Evolutionary conservation across 2,113 vertebrate genomes (phyloP).

Genomic region (Enhydra lutris): DNA sequence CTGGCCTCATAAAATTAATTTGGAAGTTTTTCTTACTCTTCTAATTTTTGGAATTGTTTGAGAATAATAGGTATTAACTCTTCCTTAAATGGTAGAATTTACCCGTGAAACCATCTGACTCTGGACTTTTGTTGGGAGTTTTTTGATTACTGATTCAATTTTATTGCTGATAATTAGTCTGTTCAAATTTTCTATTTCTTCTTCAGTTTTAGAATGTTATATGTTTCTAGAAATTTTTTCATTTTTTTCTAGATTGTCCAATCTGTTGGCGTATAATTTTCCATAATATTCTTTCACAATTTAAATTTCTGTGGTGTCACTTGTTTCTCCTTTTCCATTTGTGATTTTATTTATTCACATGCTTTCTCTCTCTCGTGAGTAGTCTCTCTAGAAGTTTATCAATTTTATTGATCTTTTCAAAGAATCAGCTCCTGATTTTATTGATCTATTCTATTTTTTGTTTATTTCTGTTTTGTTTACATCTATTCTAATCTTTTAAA

Average conservation of each 20-base stretch:
- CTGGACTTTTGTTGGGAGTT: not conserved
- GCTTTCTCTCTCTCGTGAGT: not conserved
- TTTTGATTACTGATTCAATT: not conserved
- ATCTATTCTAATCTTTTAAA: not conserved
- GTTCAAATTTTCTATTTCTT: not conserved
- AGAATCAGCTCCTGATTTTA: not conserved
- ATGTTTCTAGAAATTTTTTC: not conserved
- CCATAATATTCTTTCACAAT: not conserved
- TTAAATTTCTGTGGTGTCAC: not conserved
- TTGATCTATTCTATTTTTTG: not conserved
- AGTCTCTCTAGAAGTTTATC: not conserved
- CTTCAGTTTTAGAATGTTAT: not conserved
- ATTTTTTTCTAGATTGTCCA: not conserved
- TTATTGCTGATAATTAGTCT: not conserved
- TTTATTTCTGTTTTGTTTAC: not conserved
- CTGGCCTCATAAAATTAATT: not conserved
- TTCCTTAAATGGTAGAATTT: not conserved
- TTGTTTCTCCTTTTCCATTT: not conserved
- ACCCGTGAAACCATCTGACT: not conserved
- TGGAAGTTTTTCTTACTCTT: not conserved
- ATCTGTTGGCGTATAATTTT: not conserved
- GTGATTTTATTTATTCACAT: not conserved
- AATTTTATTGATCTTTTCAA: not conserved
- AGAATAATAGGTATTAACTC: not conserved
- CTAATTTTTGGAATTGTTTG: not conserved